Evolutionary conservation across 1,140 invertebrate species (phyloP), one percentile per base, ranked within the genome.

Genomic region (Drosophila truncata): DNA sequence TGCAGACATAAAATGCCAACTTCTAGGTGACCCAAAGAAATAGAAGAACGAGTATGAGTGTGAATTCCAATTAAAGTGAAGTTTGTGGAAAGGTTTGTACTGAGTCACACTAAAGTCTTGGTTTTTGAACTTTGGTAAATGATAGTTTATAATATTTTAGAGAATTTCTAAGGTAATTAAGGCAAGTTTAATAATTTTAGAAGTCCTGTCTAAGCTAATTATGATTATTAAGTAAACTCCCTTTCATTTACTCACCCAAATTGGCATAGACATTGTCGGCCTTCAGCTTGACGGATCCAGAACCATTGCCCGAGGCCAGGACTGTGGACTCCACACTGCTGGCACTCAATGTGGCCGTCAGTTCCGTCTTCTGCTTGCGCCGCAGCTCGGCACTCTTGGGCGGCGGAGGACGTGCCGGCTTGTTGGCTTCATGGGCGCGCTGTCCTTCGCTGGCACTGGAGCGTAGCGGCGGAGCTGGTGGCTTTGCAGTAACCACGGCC

Each of bases 261-360:
- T 97, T 96, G 60, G 96, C 96, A 92, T 96, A 96, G 91, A 97
- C 96, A 81, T 95, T 96, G 92, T 95, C 95, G 58, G 94, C 94
- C 73, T 94, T 95, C 58, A 75, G 87, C 61, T 92, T 92, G 16
- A 92, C 76, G 55, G 91, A 92, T 29, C 91, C 91, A 13, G 62
- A 37, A 11, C 52, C 52, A 35, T 54, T 73, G 14, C 47, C 65
- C 44, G 70, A 39, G 39, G 42, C 11, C 46, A 55, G 47, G 37
- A 54, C 29, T 9, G 2, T 67, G 66, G 85, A 80, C 29, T 88
- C 83, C 55, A 82, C 66, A 37, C 87, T 91, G 78, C 82, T 86
- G 13, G 54, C 47, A 55, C 85, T 88, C 7, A 90, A 54, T 2
- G 81, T 90, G 27, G 85, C 85, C 57, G 67, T 91, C 54, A 84